Conservation (phyloP, 2,888 invertebrate genomes). For the Cerastis leucographa region DNA sequence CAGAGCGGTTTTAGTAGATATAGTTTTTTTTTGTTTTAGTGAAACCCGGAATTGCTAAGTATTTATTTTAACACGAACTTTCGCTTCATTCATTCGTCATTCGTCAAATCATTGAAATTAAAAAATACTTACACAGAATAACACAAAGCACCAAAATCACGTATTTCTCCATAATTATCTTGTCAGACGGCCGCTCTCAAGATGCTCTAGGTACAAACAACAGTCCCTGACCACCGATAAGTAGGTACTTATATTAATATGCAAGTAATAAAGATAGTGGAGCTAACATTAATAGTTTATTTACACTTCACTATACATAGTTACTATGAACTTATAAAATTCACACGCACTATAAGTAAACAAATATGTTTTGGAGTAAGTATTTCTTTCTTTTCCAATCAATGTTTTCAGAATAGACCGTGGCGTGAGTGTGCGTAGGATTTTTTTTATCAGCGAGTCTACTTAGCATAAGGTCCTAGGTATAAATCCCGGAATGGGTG, state of each 20-base stretch:
- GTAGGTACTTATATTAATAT: constrained; percentile 34
- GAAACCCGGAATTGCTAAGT: no score
- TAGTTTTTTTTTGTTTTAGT: no score
- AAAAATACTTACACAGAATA: constrained; percentile 67
- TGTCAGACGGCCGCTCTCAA: constrained; percentile 31
- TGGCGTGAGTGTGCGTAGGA: background rate
- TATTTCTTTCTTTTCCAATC: background rate
- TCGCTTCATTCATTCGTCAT: no score
- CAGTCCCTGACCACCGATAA: constrained; percentile 62
- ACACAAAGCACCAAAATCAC: constrained; percentile 54
- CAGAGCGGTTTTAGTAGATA: background rate
- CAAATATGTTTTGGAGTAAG: background rate
- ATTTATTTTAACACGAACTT: background rate
- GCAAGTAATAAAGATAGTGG: constrained; percentile 42
- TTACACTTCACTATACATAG: constrained; percentile 6
- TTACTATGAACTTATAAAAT: constrained; percentile 8
- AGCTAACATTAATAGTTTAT: constrained; percentile 15
- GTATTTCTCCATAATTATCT: constrained; percentile 61
- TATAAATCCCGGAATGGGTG: background rate
- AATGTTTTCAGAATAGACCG: background rate
- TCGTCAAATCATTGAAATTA: background rate
- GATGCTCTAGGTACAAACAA: constrained; percentile 29
- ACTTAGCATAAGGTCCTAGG: background rate
- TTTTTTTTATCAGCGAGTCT: background rate
- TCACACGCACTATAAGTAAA: background rate